Base-by-base conservation (phyloP, 2,113 vertebrate species). In the Uria lomvia region DNA sequence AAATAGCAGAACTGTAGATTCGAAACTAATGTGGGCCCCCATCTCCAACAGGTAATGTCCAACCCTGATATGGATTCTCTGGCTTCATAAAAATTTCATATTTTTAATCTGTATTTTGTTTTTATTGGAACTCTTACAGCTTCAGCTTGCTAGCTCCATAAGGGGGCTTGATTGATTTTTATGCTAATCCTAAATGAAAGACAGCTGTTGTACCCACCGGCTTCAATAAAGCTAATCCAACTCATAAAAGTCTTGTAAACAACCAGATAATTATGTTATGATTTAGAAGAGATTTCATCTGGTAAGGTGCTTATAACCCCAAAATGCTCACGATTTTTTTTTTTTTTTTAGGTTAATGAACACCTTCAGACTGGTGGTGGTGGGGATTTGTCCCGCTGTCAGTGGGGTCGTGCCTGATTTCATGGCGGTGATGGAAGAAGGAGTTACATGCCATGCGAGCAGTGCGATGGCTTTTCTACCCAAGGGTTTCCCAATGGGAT, bases 141-240 rank as follows among this genome's bases (percentile, higher is more conserved):
- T 42, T 6, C 71, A 30, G 50, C n/a, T 15, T 67, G 55, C 84
- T 70, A 34, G 36, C 84, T 78, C 43, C 36, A 1, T 49, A 22
- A 73, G 66, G 65, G 78, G 77, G 13, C 60, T 92, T 67, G 90
- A 92, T 79, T 68, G 96, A 92, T 95, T 96, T 92, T 87, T 42
- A 75, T 92, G 95, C 77, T 88, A 94, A 94, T 96, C 85, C 68
- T 29, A 11, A 88, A 68, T 88, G 94, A 92, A 93, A 78, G 93
- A 59, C 95, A 92, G 92, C 94, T 90, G 95, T 34, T 86, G 81
- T 67, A 74, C 81, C 26, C 94, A 55, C 53, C 0, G 24, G 92
- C 65, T 89, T 36, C 76, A 52, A 24, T 87, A 24, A 29, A 3
- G 65, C 82, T 90, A 68, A 82, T 94, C 85, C 90, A 60, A n/a